phyloP scores from a whole-genome alignment of 1,140 invertebrate species.

The Carcinoscorpius rotundicauda region DNA sequence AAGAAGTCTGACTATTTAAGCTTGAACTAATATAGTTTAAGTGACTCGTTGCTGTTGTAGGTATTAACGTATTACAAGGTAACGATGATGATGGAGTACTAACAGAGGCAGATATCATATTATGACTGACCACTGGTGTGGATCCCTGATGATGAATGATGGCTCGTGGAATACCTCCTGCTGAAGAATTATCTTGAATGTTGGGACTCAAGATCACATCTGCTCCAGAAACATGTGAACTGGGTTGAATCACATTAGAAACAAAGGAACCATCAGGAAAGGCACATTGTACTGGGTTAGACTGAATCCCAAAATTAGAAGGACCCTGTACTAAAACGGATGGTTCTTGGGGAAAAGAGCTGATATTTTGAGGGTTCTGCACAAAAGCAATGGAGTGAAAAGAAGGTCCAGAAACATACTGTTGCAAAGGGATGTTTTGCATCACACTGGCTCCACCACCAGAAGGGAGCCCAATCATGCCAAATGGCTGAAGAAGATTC shows the following conservation, averaged over 20 bases:
- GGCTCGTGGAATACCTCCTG: too few species aligned
- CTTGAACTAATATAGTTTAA: not conserved
- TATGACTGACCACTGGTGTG: too few species aligned
- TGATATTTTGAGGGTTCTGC: constrained; percentile 14
- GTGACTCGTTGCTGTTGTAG: constrained; percentile 1
- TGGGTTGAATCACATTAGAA: constrained; percentile 19
- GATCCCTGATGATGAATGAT: too few species aligned
- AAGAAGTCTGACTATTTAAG: not conserved
- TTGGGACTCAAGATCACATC: too few species aligned
- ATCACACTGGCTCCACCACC: constrained; percentile 16
- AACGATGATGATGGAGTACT: too few species aligned
- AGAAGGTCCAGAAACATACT: constrained; percentile 16
- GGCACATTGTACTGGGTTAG: constrained; percentile 20
- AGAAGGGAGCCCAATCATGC: constrained; percentile 16
- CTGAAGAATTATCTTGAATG: too few species aligned
- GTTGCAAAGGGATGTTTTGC: constrained; percentile 20
- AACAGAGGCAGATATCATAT: too few species aligned
- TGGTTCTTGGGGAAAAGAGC: constrained; percentile 18
- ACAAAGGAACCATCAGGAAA: constrained; percentile 21
- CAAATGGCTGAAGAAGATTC: constrained; percentile 18
- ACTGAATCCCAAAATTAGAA: constrained; percentile 15
- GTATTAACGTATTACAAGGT: not conserved
- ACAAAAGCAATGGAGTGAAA: constrained; percentile 18
- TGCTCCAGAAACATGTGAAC: not conserved
- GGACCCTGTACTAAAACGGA: constrained; percentile 19